Conservation (phyloP, 2,888 invertebrate genomes). For the Caenorhabditis afra region DNA sequence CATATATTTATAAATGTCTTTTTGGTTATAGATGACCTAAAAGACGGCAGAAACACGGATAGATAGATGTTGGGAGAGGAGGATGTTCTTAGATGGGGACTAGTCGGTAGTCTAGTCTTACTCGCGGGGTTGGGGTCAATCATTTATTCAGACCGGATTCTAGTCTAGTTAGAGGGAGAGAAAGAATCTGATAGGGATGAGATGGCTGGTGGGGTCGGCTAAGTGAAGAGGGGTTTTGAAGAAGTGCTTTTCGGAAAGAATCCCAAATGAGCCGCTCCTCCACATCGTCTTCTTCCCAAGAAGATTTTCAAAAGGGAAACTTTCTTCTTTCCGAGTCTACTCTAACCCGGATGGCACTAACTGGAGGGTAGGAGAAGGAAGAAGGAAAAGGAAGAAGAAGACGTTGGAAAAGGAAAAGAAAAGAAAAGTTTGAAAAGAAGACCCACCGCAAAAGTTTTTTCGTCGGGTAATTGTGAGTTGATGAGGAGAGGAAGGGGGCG, state of each 20-base stretch:
- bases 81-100: too few species aligned
- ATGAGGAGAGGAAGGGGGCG: slow-evolving; percentile 25
- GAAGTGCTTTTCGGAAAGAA: slow-evolving; percentile 52
- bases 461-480: slow-evolving; percentile 51
- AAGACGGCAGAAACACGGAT: not conserved
- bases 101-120: too few species aligned
- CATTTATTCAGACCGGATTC: slow-evolving; percentile 46
- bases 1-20: slow-evolving; percentile 45
- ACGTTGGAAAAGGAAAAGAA: slow-evolving; percentile 13
- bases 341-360: slow-evolving; percentile 8
- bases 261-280: slow-evolving; percentile 29
- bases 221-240: slow-evolving; percentile 28
- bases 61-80: too few species aligned
- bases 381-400: slow-evolving; percentile 3
- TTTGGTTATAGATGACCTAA: slow-evolving; percentile 48
- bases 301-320: too few species aligned
- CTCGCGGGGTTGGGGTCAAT: too few species aligned
- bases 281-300: not conserved
- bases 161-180: too few species aligned
- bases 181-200: slow-evolving; percentile 6
- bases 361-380: not conserved
- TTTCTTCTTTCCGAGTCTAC: too few species aligned
- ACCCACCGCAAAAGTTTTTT: slow-evolving; percentile 10
- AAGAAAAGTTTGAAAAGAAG: not conserved
- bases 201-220: not conserved